Evolutionary conservation across 2,888 invertebrate genomes (phyloP).

Genomic region (Orchestes rusci): DNA sequence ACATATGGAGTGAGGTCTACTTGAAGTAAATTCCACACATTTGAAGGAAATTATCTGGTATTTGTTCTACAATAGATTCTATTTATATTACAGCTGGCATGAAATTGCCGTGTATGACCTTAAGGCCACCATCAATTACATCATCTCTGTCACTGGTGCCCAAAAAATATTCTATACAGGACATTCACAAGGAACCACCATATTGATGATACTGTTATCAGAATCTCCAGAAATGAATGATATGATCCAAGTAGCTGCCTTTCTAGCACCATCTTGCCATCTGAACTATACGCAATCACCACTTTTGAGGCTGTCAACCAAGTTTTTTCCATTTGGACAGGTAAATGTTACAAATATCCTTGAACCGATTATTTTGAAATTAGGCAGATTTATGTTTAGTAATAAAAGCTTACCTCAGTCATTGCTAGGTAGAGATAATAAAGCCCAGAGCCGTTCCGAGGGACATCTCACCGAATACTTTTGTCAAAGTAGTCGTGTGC

Average conservation of each 20-base stretch:
- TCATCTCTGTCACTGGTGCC: conserved; percentile 50
- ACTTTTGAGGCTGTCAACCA: not conserved
- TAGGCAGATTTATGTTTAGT: too few relatives aligned
- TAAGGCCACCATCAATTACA: conserved; percentile 70
- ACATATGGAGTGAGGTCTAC: too few relatives aligned
- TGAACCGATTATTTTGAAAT: too few relatives aligned
- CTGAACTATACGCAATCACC: conserved; percentile 1
- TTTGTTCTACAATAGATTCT: too few relatives aligned
- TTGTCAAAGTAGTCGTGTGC: too few relatives aligned
- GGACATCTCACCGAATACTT: too few relatives aligned
- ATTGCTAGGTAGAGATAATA: too few relatives aligned
- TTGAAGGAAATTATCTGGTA: too few relatives aligned
- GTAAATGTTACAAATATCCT: too few relatives aligned
- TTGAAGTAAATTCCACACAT: too few relatives aligned
- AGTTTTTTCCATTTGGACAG: not conserved
- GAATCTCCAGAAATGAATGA: conserved; percentile 55
- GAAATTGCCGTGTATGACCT: conserved; percentile 72
- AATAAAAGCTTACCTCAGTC: too few relatives aligned
- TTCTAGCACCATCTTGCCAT: conserved; percentile 7
- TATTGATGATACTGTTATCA: conserved; percentile 58
- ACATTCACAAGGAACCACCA: conserved; percentile 68
- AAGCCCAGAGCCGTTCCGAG: too few relatives aligned
- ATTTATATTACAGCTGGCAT: conserved; percentile 72
- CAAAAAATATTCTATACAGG: conserved; percentile 66
- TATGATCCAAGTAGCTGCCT: conserved; percentile 46